These are phyloP conservation scores for Bugula neritina DNA, from an alignment of 2,888 invertebrate genomes.

Conservation along the genomic window DNA sequence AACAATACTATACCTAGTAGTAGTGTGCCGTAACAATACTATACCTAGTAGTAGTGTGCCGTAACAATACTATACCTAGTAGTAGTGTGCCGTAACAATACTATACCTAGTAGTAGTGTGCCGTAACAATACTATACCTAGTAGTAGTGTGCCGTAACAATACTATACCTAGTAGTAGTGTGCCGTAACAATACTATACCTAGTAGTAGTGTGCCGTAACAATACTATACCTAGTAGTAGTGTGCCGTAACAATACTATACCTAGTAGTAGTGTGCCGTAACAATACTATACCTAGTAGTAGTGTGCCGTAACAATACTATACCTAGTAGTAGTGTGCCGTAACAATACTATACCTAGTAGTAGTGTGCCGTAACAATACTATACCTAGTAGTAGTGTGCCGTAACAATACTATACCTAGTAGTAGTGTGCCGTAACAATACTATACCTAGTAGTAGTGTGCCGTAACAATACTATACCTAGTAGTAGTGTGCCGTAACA, in stretches of 20 bases:
- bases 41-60: neutral
- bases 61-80: neutral
- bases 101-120: neutral
- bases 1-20: neutral
- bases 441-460: neutral
- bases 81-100: neutral
- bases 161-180: neutral
- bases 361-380: neutral
- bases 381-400: neutral
- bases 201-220: neutral
- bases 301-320: neutral
- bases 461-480: neutral
- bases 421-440: neutral
- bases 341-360: neutral
- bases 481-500: neutral
- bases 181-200: neutral
- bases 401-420: neutral
- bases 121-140: neutral
- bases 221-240: neutral
- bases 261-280: neutral
- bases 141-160: neutral
- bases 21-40: neutral
- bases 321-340: neutral
- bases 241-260: neutral
- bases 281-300: neutral